Evolutionary conservation across 2,888 invertebrate species (phyloP).

Genomic region (Nasonia oneida): DNA sequence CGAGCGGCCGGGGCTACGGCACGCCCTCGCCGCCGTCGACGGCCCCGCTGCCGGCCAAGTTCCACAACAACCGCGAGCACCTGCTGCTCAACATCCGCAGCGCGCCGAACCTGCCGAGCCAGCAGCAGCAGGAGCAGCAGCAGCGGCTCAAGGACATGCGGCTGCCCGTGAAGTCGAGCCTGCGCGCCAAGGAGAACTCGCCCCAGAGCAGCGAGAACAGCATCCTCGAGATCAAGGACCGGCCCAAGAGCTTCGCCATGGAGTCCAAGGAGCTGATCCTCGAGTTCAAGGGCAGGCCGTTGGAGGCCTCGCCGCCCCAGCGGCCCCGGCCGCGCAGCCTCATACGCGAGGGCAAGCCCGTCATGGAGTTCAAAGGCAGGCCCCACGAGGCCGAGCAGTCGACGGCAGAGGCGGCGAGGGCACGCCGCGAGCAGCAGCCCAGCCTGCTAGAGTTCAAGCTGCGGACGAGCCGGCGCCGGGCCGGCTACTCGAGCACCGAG

Average conservation of each 20-base stretch:
- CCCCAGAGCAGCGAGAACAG: constrained; percentile 83
- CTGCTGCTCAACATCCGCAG: constrained; percentile 86
- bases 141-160: constrained; percentile 87
- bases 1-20: constrained; percentile 84
- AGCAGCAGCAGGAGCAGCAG: constrained; percentile 84
- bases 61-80: constrained; percentile 83
- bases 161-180: constrained; percentile 86
- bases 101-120: constrained; percentile 88
- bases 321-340: constrained; percentile 75
- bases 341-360: constrained; percentile 81
- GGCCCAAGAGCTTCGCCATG: constrained; percentile 77
- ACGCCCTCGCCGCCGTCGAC: constrained; percentile 92
- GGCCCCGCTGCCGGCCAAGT: constrained; percentile 90
- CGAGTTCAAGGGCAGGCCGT: constrained; percentile 86
- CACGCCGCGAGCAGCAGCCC: constrained; percentile 66
- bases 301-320: not conserved
- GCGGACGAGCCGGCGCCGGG: constrained; percentile 82
- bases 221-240: constrained; percentile 83
- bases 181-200: constrained; percentile 83
- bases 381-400: constrained; percentile 77
- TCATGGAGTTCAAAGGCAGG: constrained; percentile 88
- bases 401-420: constrained; percentile 77
- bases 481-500: constrained; percentile 89
- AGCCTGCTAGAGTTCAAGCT: constrained; percentile 81
- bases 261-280: constrained; percentile 81